Percentiles rank a stretch among this genome's conserved stretches.
phyloP scores from a whole-genome alignment of 2,797 vertebrate species.

The Gambelia wislizenii region DNA sequence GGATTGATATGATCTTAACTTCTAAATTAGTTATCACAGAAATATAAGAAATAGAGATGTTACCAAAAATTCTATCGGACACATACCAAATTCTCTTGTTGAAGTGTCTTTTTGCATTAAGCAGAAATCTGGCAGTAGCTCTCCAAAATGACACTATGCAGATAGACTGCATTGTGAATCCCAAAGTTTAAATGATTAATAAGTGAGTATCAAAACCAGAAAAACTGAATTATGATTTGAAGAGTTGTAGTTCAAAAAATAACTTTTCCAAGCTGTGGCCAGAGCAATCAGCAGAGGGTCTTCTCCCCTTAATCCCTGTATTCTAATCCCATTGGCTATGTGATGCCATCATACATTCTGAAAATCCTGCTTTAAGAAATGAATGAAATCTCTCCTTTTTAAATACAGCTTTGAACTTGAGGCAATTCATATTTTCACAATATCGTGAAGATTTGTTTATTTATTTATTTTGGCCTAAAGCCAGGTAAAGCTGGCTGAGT shows the following conservation, averaged over 20 bases:
- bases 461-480: conserved; percentile 34
- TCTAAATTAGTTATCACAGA: too few relatives aligned
- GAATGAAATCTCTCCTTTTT: conserved; percentile 28
- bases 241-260: too few relatives aligned
- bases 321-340: neutral
- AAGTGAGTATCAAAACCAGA: too few relatives aligned
- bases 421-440: conserved; percentile 54
- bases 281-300: neutral
- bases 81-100: neutral
- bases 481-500: conserved; percentile 19
- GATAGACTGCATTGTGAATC: neutral
- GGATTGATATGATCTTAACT: too few relatives aligned
- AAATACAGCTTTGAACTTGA: conserved; percentile 9
- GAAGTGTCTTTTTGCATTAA: neutral
- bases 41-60: too few relatives aligned
- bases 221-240: too few relatives aligned
- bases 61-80: too few relatives aligned
- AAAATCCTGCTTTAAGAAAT: conserved; percentile 7
- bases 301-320: neutral
- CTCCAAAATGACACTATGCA: neutral
- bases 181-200: neutral
- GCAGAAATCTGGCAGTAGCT: neutral
- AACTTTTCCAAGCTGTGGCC: too few relatives aligned
- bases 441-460: neutral
- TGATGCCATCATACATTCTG: neutral